Conservation (phyloP, 2,797 vertebrate genomes). For the Paramormyrops hopkinsi region DNA sequence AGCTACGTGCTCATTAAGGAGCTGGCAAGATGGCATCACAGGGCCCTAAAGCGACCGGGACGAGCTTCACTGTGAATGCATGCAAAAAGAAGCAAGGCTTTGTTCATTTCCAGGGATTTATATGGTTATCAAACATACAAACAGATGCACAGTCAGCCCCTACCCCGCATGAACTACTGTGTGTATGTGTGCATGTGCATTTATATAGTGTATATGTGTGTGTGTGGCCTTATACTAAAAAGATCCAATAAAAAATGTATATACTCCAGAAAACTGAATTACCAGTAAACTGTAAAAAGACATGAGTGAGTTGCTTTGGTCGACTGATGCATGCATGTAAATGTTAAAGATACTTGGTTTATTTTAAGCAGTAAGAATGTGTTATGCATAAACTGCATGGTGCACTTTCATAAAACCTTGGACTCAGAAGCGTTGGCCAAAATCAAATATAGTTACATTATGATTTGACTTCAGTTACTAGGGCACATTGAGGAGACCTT, state of each 20-base stretch:
- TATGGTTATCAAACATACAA: background rate
- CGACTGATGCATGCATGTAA: background rate
- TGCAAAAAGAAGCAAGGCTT: background rate
- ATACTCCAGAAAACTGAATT: background rate
- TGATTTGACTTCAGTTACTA: background rate
- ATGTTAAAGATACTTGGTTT: background rate
- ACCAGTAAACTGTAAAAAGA: background rate
- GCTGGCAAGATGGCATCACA: background rate
- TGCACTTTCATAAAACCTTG: background rate
- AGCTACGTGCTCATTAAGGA: slow-evolving; percentile 12
- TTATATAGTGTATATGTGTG: background rate
- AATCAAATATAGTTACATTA: background rate
- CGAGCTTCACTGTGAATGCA: slow-evolving; percentile 8
- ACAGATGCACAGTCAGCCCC: background rate
- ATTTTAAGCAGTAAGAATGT: background rate
- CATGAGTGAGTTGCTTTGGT: background rate
- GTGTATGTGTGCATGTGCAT: background rate
- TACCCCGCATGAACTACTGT: background rate
- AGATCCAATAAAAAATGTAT: background rate
- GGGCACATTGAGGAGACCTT: background rate
- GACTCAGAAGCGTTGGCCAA: background rate
- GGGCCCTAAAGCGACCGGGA: background rate
- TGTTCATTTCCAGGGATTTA: slow-evolving; percentile 6
- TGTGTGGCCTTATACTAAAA: background rate
- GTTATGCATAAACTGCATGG: background rate